Evolutionary conservation across 2,888 invertebrate genomes (phyloP), one percentile per base, ranked within the genome.

Genomic region (Odontocerum albicorne): DNA sequence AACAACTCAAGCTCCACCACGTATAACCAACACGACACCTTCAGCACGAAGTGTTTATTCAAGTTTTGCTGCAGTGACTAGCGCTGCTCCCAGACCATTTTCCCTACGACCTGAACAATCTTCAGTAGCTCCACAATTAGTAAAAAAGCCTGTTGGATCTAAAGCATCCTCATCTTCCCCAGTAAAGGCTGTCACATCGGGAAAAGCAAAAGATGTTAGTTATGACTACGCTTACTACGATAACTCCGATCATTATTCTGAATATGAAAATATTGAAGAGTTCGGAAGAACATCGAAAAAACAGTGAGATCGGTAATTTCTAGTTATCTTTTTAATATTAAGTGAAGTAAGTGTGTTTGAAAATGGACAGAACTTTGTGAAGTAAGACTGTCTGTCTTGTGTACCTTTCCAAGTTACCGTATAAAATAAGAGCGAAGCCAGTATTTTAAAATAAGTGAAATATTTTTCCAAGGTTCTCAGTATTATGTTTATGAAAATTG

Each of bases 181-280:
- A 10, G 61, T 62, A n/a, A 54, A 64, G 54, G 57, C 63, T 49
- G 69, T 68, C 38, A 65, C 7, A 70, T 69, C 71, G 7, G 62
- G 65, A 10, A 68, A 65, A 27, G 63, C 68, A 4, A 74, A 74
- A 65, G 85, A 87, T 64, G 81, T 79, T 46, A 86, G 85, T 67
- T 92, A 92, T 66, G 92, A 92, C 68, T 92, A 92, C 66, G 91
- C 91, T 3, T 92, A 92, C 67, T 92, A 92, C 66, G 92, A 91
- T 67, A 83, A 85, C 52, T 83, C 82, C 44, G 74, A 75, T 10
- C 81, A 81, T 35, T 81, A 82, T 64, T 68, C 79, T 32, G 81
- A 81, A 66, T 81, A 81, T 63, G 81, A 81, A 55, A 73, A 78
- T 63, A 79, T 82, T 71, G 79, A 79, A 66, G 86, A 86, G 67